Evolutionary conservation across 2,888 invertebrate species (phyloP), one percentile per base, ranked within the genome.

Genomic region (Cylloceria caligata): DNA sequence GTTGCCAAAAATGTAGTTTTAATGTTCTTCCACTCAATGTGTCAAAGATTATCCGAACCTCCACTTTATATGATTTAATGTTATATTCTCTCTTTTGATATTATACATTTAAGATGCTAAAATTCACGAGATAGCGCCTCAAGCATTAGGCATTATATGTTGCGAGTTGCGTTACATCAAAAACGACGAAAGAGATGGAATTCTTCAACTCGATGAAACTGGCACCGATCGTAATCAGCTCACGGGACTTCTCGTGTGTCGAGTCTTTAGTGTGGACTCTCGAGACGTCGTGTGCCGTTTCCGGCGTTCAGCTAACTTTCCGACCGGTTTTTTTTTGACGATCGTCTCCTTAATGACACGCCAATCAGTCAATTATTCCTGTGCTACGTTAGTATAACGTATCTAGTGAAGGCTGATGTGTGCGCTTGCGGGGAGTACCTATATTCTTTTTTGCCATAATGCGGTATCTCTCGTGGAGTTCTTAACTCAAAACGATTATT

Each of bases 301-400:
- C 80, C 83, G 83, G 80, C 80, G 68, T 73, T 80, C 64, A 27
- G 52, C 65, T 55, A 83, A 83, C 79, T 80, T 83, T 83, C 71
- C 73, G 83, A 83, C 80, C 80, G 76, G 83, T 21, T 76, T 52
- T 36, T 30, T 71, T 68, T 62, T 69, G 75, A 72, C 67, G 55
- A 77, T 80, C 82, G 52, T 72, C 64, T 71, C 71, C 49, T 80
- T 69, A 77, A 79, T 80, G 75, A 83, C 76, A 80, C 71, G 69
- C 74, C 81, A 82, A 82, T 82, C 81, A 65, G 81, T 82, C 81
- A 82, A 82, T 82, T 82, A 82, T 78, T 81, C 65, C 69, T 47
- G 30, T n/a, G 60, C 47, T 42, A 42, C 30, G 60, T 42, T 34
- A n/a, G n/a, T n/a, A 42, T 62, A 62, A 39, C 30, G 39, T 47